Conservation (phyloP, 2,797 vertebrate species). For the Acomys russatus region DNA sequence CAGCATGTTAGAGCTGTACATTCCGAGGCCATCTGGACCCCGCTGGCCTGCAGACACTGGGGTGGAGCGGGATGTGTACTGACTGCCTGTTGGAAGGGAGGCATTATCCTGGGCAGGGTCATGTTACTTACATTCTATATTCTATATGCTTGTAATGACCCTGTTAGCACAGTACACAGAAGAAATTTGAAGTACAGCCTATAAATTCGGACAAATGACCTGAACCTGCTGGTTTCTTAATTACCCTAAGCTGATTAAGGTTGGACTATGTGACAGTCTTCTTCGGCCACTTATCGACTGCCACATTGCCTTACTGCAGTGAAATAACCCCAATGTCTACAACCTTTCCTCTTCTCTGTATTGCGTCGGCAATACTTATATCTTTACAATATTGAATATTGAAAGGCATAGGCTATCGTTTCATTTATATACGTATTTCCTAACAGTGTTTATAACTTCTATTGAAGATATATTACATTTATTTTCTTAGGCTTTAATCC, state of each 20-base stretch:
- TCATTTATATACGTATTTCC: neutral
- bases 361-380: neutral
- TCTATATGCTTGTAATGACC: neutral
- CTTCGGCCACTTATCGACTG: neutral
- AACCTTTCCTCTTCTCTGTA: neutral
- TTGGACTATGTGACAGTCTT: neutral
- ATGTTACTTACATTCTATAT: neutral
- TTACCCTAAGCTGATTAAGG: neutral
- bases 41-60: neutral
- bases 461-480: neutral
- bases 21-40: neutral
- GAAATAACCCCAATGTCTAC: neutral
- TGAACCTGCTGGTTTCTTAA: neutral
- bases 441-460: neutral
- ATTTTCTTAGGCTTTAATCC: constrained; percentile 3
- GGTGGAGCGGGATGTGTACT: neutral
- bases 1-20: neutral
- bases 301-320: neutral
- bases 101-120: neutral
- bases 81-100: neutral
- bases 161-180: neutral
- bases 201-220: neutral
- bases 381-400: neutral
- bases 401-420: neutral
- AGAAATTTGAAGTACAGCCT: neutral